Conservation (phyloP, 2,888 invertebrate genomes). For the Agrotis ipsilon region DNA sequence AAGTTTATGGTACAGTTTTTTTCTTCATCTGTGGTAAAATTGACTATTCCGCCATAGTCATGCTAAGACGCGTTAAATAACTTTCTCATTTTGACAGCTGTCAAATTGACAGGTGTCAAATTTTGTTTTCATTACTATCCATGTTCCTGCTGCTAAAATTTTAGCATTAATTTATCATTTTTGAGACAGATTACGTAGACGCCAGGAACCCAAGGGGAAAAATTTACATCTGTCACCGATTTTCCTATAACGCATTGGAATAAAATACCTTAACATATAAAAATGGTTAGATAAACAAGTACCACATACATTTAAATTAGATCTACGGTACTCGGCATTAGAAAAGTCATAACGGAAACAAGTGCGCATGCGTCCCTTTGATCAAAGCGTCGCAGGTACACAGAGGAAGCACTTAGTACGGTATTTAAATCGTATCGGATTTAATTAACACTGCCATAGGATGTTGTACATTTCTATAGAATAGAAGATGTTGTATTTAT, state of each 20-base stretch:
- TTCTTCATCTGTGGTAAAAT: too few relatives aligned
- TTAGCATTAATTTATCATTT: too few relatives aligned
- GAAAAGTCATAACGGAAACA: constrained; percentile 36
- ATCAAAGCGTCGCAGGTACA: constrained; percentile 24
- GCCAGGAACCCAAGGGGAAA: background rate
- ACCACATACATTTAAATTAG: background rate
- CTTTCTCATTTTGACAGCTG: constrained; percentile 23
- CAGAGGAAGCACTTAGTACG: constrained; percentile 41
- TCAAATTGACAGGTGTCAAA: constrained; percentile 23
- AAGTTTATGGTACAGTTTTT: background rate
- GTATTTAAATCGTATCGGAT: constrained; percentile 49
- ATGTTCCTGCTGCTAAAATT: too few relatives aligned
- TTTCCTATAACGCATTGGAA: too few relatives aligned
- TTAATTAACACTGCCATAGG: constrained; percentile 44
- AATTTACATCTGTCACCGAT: background rate
- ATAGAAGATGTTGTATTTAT: constrained; percentile 17
- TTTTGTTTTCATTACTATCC: too few relatives aligned
- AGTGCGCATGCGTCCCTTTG: constrained; percentile 34
- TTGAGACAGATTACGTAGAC: background rate
- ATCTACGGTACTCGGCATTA: constrained; percentile 10
- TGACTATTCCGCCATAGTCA: too few relatives aligned
- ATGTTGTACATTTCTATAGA: constrained; percentile 37
- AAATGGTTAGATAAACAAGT: background rate
- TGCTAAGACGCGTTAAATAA: background rate
- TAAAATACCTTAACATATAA: background rate